Evolutionary conservation across 2,888 invertebrate genomes (phyloP).

Genomic region (Chaitophorus viminalis): DNA sequence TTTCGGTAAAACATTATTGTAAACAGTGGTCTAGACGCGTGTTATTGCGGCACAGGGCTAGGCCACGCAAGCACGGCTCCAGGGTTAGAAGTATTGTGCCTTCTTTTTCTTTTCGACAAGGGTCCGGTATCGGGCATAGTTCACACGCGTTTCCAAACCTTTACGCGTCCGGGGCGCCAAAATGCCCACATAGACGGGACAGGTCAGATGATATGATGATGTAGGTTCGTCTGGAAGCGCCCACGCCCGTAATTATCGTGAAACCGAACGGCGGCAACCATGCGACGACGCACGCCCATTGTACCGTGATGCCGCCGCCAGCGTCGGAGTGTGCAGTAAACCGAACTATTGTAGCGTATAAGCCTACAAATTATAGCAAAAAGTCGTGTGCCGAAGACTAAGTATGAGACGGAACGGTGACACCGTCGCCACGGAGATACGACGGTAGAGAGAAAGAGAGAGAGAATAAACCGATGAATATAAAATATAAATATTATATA

Average conservation of each 20-base stretch:
- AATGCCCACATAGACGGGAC: conserved; percentile 15
- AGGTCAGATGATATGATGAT: neutral
- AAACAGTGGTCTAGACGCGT: neutral
- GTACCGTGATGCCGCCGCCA: neutral
- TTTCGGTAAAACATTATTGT: neutral
- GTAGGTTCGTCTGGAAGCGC: neutral
- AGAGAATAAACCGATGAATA: neutral
- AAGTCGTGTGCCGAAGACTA: neutral
- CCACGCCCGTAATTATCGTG: conserved; percentile 15
- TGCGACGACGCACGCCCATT: conserved; percentile 37
- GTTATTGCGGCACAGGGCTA: neutral
- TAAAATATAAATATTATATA: neutral
- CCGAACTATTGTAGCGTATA: neutral
- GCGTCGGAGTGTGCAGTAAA: neutral
- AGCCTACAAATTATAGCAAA: neutral
- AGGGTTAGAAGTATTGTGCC: neutral
- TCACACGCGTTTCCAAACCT: no score
- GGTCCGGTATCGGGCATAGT: no score
- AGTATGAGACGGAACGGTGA: neutral
- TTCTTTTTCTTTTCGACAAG: neutral
- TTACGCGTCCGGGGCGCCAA: neutral
- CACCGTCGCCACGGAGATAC: no score
- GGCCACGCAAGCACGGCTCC: neutral
- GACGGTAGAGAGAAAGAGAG: neutral
- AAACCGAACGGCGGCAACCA: neutral